Conservation (phyloP, 2,888 invertebrate genomes). For the Antheraea yamamai region DNA sequence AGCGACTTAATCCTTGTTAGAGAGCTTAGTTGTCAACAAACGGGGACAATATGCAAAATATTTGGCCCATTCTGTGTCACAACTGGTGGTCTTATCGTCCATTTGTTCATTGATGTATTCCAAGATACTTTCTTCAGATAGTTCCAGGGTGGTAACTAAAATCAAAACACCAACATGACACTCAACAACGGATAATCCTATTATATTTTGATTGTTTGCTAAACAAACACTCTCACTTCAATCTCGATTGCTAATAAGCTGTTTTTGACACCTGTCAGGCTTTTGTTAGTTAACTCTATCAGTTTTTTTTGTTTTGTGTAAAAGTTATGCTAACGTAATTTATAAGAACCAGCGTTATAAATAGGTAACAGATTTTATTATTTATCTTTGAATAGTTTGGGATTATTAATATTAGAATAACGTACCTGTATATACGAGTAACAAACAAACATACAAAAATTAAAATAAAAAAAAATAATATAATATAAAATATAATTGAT, state of each 20-base stretch:
- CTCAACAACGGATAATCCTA: conserved; percentile 48
- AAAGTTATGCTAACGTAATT: background rate
- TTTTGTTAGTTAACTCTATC: conserved; percentile 10
- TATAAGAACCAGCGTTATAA: background rate
- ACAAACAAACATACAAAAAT: background rate
- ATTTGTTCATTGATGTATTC: conserved; percentile 42
- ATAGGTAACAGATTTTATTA: background rate
- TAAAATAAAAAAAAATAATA: background rate
- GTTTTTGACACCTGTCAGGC: conserved; percentile 1
- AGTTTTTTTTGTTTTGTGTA: background rate
- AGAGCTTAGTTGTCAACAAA: conserved; percentile 58
- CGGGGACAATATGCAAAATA: conserved; percentile 61
- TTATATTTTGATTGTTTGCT: conserved; percentile 52
- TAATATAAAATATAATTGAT: background rate
- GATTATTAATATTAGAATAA: background rate
- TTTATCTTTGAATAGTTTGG: background rate
- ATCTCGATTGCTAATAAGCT: conserved; percentile 16
- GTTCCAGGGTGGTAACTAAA: conserved; percentile 54
- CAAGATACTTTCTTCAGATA: conserved; percentile 58
- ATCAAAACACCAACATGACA: conserved; percentile 74
- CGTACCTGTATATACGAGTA: too few species aligned
- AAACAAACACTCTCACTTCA: conserved; percentile 49
- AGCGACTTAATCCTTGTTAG: conserved; percentile 50
- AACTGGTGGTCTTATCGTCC: conserved; percentile 71
- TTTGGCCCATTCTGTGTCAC: conserved; percentile 74